Percentiles rank a stretch among this genome's conserved stretches.
Conservation (phyloP, 2,888 invertebrate species). For the Megastigmus dorsalis region DNA sequence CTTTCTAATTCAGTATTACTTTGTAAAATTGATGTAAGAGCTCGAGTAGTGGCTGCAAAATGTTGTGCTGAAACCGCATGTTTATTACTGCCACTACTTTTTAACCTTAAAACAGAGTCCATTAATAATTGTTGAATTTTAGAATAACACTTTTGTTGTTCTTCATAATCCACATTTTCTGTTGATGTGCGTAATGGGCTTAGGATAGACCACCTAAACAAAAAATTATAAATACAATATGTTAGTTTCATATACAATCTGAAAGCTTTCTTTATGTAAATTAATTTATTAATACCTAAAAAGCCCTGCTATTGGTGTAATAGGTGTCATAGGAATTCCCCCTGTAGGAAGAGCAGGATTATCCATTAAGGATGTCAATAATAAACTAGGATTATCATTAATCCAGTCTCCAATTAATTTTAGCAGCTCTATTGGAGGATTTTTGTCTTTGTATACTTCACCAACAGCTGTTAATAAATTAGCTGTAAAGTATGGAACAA, state of each 20-base stretch:
- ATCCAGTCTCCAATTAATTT: slow-evolving; percentile 71
- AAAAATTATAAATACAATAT: slow-evolving; percentile 1
- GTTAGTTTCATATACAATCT: background rate
- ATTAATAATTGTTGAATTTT: slow-evolving; percentile 71
- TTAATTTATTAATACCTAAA: slow-evolving; percentile 73
- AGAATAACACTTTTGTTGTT: slow-evolving; percentile 66
- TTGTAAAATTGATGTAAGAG: slow-evolving; percentile 63
- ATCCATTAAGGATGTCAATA: slow-evolving; percentile 70
- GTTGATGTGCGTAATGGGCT: slow-evolving; percentile 63
- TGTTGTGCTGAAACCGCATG: slow-evolving; percentile 73
- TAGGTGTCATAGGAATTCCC: slow-evolving; percentile 89
- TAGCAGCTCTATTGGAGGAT: slow-evolving; percentile 68
- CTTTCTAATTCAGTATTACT: slow-evolving; percentile 58
- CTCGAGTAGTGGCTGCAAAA: slow-evolving; percentile 68
- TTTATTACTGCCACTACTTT: slow-evolving; percentile 67
- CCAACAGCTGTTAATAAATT: slow-evolving; percentile 91
- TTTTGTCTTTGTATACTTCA: slow-evolving; percentile 80
- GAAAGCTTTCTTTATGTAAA: slow-evolving; percentile 9
- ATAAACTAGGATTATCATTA: slow-evolving; percentile 69
- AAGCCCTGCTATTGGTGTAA: slow-evolving; percentile 88
- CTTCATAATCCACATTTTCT: slow-evolving; percentile 58
- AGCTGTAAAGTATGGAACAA: slow-evolving; percentile 90
- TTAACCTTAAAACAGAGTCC: slow-evolving; percentile 70
- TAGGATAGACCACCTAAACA: slow-evolving; percentile 69
- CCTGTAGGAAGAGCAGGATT: slow-evolving; percentile 82